Conservation (phyloP, 2,797 vertebrate species). For the Manis pentadactyla region DNA sequence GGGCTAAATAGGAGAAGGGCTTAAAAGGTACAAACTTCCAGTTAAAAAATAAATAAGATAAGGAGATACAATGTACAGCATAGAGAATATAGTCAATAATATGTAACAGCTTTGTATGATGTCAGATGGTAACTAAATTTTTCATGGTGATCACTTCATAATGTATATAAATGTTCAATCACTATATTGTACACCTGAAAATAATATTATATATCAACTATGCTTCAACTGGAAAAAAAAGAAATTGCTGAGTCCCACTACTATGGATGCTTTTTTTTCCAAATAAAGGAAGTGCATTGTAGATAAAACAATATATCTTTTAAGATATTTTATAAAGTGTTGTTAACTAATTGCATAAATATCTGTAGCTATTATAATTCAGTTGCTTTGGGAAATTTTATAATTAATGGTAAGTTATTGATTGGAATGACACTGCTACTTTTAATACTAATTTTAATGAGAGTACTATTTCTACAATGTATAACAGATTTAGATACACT, state of each 20-base stretch:
- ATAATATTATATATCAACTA: not conserved
- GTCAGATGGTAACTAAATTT: too few relatives aligned
- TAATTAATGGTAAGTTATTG: slow-evolving; percentile 35
- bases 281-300: not conserved
- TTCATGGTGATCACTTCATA: too few relatives aligned
- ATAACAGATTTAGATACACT: slow-evolving; percentile 10
- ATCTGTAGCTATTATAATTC: not conserved
- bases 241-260: not conserved
- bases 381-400: slow-evolving; percentile 50
- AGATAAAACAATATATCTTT: not conserved
- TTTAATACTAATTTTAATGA: slow-evolving; percentile 44
- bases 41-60: too few relatives aligned
- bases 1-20: too few relatives aligned
- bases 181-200: too few relatives aligned
- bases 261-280: not conserved
- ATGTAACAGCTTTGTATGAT: too few relatives aligned
- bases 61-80: too few relatives aligned
- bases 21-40: too few relatives aligned
- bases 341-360: slow-evolving; percentile 39
- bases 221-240: not conserved
- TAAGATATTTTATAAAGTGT: not conserved
- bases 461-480: slow-evolving; percentile 4
- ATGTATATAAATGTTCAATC: too few relatives aligned
- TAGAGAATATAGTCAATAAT: too few relatives aligned
- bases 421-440: not conserved